Evolutionary conservation across 2,888 invertebrate species (phyloP), one percentile per base, ranked within the genome.

Genomic region (Maniola hyperantus): DNA sequence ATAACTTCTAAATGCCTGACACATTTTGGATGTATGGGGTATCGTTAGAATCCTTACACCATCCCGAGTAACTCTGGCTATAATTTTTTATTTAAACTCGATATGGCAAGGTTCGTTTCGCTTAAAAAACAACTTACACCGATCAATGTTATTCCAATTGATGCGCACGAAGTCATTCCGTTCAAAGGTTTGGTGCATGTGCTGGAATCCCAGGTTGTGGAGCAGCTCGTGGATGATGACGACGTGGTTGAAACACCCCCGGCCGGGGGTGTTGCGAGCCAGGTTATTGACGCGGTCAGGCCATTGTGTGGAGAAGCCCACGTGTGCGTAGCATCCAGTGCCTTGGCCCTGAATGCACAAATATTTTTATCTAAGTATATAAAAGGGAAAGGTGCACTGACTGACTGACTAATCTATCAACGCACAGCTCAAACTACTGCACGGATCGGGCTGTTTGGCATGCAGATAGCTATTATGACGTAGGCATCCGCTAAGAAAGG

Each of bases 161-260:
- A 97, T 96, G 70, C 91, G 91, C 7, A 97, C 95, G 81, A 94
- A 91, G 0, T 86, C 67, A 63, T 91, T 85, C n/a, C 91, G 78
- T 75, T 89, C 74, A 74, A 81, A 76, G 0, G 91, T 88, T 39
- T 90, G 87, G 71, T 91, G 91, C 91, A 91, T 91, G 78, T 91
- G 91, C 34, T 88, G 79, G 83, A 91, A 91, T 55, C 91, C 91
- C 1, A 91, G 83, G 76, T 88, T 83, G 73, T 91, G 91, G 80
- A 90, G 93, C 78, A 96, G 92, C 82, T 97, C 97, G 85, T 97
- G 96, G 33, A 95, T 93, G 66, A 96, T 94, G 72, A 95, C 95
- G 18, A 95, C 94, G 74, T 93, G 93, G 1, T 89, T 83, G 77
- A 94, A 92, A 79, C 95, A 95, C 54, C 93, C 93, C 2, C 87